Conservation (phyloP, 2,113 vertebrate species). For the Eulemur macaco region DNA sequence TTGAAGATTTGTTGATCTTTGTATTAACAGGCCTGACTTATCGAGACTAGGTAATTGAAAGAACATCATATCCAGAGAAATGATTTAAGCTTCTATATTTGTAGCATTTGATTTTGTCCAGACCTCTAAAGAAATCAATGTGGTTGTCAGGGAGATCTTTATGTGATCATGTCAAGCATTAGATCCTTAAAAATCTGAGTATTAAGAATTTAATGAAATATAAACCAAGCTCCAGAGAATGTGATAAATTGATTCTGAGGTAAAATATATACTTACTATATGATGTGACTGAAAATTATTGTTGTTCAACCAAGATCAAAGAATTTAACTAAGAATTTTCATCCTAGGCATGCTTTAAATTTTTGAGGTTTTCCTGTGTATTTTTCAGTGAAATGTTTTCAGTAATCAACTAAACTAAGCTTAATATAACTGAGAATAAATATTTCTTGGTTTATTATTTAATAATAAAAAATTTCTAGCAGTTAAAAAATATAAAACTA, state of each 20-base stretch:
- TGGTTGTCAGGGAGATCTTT: background rate
- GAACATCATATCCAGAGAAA: background rate
- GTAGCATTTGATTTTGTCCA: conserved; percentile 18
- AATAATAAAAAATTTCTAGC: conserved; percentile 44
- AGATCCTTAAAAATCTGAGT: conserved; percentile 31
- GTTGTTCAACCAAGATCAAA: conserved; percentile 60
- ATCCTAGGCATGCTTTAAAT: conserved; percentile 67
- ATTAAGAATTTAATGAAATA: conserved; percentile 46
- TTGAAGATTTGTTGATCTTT: background rate
- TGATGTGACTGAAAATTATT: conserved; percentile 50
- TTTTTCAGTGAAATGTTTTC: conserved; percentile 58
- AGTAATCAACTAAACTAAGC: conserved; percentile 71
- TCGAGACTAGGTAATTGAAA: background rate
- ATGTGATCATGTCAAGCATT: background rate
- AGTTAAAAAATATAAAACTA: conserved; percentile 49
- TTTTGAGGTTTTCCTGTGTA: conserved; percentile 59
- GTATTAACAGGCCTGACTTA: conserved; percentile 23
- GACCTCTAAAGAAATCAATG: conserved; percentile 45
- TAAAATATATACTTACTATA: background rate
- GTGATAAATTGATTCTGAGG: conserved; percentile 1
- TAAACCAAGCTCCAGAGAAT: conserved; percentile 28
- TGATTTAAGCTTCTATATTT: conserved; percentile 6
- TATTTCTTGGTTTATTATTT: conserved; percentile 65
- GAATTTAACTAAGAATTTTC: conserved; percentile 55
- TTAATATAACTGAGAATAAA: conserved; percentile 74